Evolutionary conservation across 2,888 invertebrate genomes (phyloP), one percentile per base, ranked within the genome.

Genomic region (Schizaphis graminum): DNA sequence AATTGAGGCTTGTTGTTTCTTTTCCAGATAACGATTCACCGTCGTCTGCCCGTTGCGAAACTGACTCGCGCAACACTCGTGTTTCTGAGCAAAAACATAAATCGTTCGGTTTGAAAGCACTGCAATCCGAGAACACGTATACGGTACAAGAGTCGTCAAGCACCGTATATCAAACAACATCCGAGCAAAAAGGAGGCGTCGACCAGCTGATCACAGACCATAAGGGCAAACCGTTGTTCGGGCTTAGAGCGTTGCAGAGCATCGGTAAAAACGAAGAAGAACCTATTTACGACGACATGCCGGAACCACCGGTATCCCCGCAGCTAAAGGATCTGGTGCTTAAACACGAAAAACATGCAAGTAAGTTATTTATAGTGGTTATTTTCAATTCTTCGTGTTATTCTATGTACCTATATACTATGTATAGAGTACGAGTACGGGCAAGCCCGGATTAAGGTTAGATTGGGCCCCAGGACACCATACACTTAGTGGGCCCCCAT

Each of bases 81-180:
- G 61, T 91, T 16, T 67, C 92, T 26, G 92, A 94, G 24, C 91
- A 95, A 41, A 95, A 95, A 88, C 96, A 96, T 41, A 95, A 95
- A 49, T 96, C 96, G 11, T 96, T 96, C 95, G 96, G 95, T n/a
- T 95, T 96, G 56, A 95, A 95, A 94, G 96, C 96, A n/a, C 95
- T 96, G 61, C 95, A 96, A 93, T 93, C 85, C 24, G 87, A 91
- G 41, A 85, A 87, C 85, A 28, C 91, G 47, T 57, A 44, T 44
- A 77, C 88, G 1, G 85, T 85, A 8, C 61, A 49, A 49, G 94
- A 94, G 41, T 89, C 57, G 8, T n/a, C 77, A 3, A 85, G 35
- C 47, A 86, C 94, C 2, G 91, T 86, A 0, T 16, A 67, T 10
- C 86, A 86, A 13, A 87, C 77, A 77, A 61, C 24, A 85, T 85